phyloP scores from a whole-genome alignment of 1,140 invertebrate species.

The Tachypleus tridentatus region DNA sequence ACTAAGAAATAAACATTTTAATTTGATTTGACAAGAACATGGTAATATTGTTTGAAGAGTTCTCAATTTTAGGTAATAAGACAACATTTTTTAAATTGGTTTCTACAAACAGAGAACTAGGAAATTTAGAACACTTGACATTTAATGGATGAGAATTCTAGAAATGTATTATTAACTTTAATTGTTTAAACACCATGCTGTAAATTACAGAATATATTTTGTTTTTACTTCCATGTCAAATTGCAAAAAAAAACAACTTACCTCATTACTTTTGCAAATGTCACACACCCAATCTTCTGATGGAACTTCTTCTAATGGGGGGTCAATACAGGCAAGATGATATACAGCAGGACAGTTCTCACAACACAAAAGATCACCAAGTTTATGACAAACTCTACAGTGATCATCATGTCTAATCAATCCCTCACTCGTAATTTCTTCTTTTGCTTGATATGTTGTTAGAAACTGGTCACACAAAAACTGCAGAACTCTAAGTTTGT shows the following conservation, averaged over 20 bases:
- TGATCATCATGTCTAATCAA: conserved; percentile 46
- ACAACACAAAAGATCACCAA: conserved; percentile 90
- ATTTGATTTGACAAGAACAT: no score
- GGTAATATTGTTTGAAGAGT: no score
- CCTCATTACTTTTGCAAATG: conserved; percentile 80
- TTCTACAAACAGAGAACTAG: no score
- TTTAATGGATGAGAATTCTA: no score
- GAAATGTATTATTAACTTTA: no score
- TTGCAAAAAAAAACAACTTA: conserved; percentile 32
- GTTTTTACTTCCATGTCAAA: no score
- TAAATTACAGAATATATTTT: no score
- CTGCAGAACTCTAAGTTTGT: conserved; percentile 72
- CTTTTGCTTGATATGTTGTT: conserved; percentile 79
- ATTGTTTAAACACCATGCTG: no score
- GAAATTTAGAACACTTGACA: no score
- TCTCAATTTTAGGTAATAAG: no score
- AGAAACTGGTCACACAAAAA: conserved; percentile 89
- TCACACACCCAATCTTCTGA: conserved; percentile 88
- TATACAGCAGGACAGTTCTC: conserved; percentile 94
- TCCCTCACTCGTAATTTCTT: conserved; percentile 88
- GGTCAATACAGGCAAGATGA: conserved; percentile 90
- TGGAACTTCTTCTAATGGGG: conserved; percentile 80
- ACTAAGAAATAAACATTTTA: no score
- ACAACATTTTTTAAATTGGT: no score
- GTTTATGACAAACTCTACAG: conserved; percentile 68